These are phyloP conservation scores for Leptosomus discolor DNA, from an alignment of 2,113 vertebrate genomes.

Conservation along the genomic window DNA sequence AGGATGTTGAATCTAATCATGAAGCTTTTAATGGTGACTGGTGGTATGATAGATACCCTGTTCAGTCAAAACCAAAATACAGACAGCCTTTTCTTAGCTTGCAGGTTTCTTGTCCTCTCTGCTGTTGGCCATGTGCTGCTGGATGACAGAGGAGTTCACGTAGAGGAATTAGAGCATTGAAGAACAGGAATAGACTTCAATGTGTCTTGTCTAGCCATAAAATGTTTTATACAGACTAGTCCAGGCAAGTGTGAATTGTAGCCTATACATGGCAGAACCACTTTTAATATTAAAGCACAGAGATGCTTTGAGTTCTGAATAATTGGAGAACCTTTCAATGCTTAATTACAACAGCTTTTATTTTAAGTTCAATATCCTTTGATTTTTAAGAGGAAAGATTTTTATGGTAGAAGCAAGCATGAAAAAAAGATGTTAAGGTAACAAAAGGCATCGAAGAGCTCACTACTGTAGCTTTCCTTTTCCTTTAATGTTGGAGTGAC, in stretches of 20 bases:
- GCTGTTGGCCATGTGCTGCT: neutral
- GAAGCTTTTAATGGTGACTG: neutral
- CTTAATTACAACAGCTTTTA: neutral
- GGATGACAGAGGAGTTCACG: neutral
- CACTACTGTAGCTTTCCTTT: neutral
- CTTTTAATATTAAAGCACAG: neutral
- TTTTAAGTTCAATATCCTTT: neutral
- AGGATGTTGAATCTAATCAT: neutral
- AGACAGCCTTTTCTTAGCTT: neutral
- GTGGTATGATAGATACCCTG: neutral
- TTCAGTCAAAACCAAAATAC: neutral
- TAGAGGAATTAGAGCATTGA: neutral
- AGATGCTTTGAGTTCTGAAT: neutral
- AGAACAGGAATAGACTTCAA: neutral
- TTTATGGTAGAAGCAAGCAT: neutral
- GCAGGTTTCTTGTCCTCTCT: neutral
- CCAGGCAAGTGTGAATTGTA: neutral
- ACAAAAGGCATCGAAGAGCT: neutral
- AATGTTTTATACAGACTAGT: neutral
- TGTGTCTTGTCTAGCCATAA: neutral
- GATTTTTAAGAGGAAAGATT: neutral
- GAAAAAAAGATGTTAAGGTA: neutral
- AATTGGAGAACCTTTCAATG: neutral
- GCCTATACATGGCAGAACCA: neutral
- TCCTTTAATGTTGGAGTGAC: neutral